These are phyloP conservation scores for Brienomyrus brachyistius DNA, from an alignment of 2,113 vertebrate species.

Conservation along the genomic window DNA sequence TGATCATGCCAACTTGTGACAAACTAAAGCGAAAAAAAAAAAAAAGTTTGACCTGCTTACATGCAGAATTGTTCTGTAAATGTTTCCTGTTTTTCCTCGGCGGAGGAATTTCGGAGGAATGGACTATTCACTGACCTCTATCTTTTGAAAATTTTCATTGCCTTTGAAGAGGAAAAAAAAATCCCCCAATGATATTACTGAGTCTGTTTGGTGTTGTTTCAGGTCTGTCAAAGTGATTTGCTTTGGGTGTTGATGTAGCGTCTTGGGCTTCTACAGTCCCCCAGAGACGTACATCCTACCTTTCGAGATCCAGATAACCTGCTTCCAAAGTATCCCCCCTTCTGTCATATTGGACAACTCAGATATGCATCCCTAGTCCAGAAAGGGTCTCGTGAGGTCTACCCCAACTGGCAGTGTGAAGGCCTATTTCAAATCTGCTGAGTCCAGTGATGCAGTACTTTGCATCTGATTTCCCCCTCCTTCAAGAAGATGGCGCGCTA, in stretches of 20 bases:
- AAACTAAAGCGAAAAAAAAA: neutral
- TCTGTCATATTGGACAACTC: constrained; percentile 59
- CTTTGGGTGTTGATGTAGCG: constrained; percentile 66
- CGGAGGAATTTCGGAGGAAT: neutral
- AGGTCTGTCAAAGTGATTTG: constrained; percentile 74
- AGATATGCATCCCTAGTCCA: constrained; percentile 64
- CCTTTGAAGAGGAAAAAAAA: constrained; percentile 29
- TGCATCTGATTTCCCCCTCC: constrained; percentile 15
- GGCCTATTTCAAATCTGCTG: constrained; percentile 17
- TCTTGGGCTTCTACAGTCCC: constrained; percentile 58
- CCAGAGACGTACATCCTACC: constrained; percentile 52
- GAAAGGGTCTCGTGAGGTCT: constrained; percentile 10
- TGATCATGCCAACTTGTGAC: neutral
- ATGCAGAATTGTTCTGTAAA: neutral
- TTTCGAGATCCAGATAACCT: constrained; percentile 67
- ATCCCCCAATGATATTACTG: constrained; percentile 71
- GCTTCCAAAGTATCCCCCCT: constrained; percentile 63
- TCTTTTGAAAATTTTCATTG: constrained; percentile 5
- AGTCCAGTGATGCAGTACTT: constrained; percentile 21
- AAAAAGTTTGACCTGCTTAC: neutral
- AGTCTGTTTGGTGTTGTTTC: constrained; percentile 76
- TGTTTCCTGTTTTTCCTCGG: neutral
- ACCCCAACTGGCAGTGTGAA: neutral
- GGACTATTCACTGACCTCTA: neutral
- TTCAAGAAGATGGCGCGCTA: neutral